Evolutionary conservation across 2,797 vertebrate genomes (phyloP).

Genomic region (Pseudomugil gertrudae): DNA sequence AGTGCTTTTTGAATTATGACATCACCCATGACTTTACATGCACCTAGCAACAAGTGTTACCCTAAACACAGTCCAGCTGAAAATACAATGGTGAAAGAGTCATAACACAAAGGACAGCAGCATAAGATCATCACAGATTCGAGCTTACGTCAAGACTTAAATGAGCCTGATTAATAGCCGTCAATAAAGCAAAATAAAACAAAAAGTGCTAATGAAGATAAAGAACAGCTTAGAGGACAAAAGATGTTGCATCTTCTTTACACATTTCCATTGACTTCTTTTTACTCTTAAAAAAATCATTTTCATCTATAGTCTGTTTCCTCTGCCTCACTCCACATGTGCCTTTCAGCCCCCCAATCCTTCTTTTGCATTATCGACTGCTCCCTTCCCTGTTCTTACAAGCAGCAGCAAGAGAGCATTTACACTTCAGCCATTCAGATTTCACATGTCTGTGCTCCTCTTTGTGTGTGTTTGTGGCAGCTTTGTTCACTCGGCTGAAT

Average conservation of each 20-base stretch:
- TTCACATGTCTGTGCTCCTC: constrained; percentile 9
- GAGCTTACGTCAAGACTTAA: neutral
- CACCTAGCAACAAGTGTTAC: neutral
- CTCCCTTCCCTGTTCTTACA: constrained; percentile 38
- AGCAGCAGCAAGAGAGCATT: constrained; percentile 54
- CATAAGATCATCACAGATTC: too few species aligned
- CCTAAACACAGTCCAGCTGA: neutral
- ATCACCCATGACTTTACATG: neutral
- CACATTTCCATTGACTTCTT: neutral
- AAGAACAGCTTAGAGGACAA: neutral
- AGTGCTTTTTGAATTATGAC: neutral
- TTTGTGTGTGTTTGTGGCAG: constrained; percentile 25
- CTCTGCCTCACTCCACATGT: constrained; percentile 12
- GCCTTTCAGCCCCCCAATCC: constrained; percentile 32
- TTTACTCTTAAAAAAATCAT: neutral
- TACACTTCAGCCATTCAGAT: constrained; percentile 55
- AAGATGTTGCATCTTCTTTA: neutral
- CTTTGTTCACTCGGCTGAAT: constrained; percentile 51
- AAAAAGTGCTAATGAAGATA: neutral
- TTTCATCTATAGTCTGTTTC: neutral
- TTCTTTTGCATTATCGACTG: constrained; percentile 38
- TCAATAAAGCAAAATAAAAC: neutral
- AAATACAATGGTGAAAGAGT: neutral
- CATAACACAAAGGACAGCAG: neutral
- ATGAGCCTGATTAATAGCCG: neutral